Conservation (phyloP, 1,140 invertebrate species). For the Pseudomyrmex pallidus region DNA sequence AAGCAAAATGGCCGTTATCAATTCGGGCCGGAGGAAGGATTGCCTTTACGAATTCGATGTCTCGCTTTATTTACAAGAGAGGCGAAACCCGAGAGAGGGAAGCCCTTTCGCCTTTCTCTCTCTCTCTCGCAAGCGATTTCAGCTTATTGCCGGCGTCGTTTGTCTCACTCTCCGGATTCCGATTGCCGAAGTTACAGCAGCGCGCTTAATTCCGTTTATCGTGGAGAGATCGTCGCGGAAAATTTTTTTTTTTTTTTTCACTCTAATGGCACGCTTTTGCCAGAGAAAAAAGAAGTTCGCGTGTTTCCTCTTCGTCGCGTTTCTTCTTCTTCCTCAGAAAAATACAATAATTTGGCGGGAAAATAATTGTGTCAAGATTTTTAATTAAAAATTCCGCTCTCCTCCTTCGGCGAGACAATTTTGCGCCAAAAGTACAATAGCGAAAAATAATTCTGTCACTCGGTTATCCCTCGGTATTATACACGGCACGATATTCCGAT, state of each 20-base stretch:
- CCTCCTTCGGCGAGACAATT: neutral
- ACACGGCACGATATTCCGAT: neutral
- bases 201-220: slow-evolving; percentile 55
- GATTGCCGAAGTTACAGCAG: slow-evolving; percentile 45
- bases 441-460: slow-evolving; percentile 19
- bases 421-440: neutral
- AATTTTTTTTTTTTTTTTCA: slow-evolving; percentile 13
- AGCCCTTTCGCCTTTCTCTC: neutral
- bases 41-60: slow-evolving; percentile 41
- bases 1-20: slow-evolving; percentile 15
- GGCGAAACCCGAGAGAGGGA: neutral
- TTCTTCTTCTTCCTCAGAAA: too few species aligned
- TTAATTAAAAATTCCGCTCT: neutral
- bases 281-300: too few species aligned
- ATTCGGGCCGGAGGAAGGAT: neutral
- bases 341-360: neutral
- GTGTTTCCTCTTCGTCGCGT: too few species aligned
- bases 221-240: slow-evolving; percentile 14
- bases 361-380: neutral
- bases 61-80: slow-evolving; percentile 26
- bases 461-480: neutral
- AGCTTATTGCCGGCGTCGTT: slow-evolving; percentile 38
- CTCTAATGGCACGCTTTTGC: neutral
- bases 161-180: slow-evolving; percentile 15
- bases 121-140: slow-evolving; percentile 33